These are phyloP conservation scores for Crocidura indochinensis DNA, from an alignment of 2,797 vertebrate species.

Conservation along the genomic window DNA sequence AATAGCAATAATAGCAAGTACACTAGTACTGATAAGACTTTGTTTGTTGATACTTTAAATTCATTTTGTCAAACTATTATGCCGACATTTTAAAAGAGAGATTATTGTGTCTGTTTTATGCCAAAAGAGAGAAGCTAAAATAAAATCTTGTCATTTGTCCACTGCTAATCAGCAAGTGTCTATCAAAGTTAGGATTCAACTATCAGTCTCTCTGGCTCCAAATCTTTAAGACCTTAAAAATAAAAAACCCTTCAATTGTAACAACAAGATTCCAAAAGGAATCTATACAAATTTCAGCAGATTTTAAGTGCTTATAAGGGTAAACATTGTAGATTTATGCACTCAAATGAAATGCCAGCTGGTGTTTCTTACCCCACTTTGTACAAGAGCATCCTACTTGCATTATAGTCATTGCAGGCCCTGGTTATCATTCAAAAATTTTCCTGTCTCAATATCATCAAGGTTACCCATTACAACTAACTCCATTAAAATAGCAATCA, in stretches of 20 bases:
- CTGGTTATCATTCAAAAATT: conserved; percentile 20
- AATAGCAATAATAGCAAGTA: not conserved
- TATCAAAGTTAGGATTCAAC: conserved; percentile 52
- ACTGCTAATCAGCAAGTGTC: conserved; percentile 36
- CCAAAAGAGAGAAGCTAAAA: conserved; percentile 58
- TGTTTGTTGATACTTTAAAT: not conserved
- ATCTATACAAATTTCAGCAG: conserved; percentile 72
- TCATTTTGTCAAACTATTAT: conserved; percentile 38
- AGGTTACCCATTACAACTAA: not conserved
- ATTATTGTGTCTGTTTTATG: not conserved
- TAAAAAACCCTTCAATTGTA: conserved; percentile 56
- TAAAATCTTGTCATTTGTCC: conserved; percentile 35
- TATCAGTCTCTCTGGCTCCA: conserved; percentile 44
- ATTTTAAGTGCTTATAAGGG: conserved; percentile 75
- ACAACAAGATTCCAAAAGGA: conserved; percentile 67
- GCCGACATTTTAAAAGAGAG: conserved; percentile 17
- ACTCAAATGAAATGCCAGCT: conserved; percentile 82
- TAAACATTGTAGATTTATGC: conserved; percentile 72
- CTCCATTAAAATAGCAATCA: not conserved
- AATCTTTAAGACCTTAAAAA: conserved; percentile 63
- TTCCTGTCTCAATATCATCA: conserved; percentile 11
- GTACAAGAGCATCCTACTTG: conserved; percentile 44
- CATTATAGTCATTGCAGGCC: not conserved
- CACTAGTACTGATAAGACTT: not conserved
- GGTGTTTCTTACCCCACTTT: conserved; percentile 63